Evolutionary conservation across 2,113 vertebrate species (phyloP), one percentile per base, ranked within the genome.

Genomic region (Hiodon alosoides): DNA sequence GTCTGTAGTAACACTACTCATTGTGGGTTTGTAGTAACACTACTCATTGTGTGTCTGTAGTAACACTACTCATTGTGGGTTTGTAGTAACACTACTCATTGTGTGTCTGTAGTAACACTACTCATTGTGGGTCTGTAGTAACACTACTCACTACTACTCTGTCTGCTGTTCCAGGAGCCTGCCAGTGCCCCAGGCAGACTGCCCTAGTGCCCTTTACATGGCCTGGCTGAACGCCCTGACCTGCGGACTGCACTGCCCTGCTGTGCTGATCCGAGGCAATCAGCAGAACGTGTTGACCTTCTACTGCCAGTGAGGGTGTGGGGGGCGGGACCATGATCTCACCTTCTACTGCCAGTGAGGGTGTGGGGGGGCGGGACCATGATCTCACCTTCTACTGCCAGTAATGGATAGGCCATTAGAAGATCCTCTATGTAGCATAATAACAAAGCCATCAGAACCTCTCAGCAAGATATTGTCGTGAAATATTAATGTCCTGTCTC

Each of bases 201-300:
- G 89, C 11, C 85, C 90, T 47, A 85, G 87, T 9, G 80, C 83
- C 17, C 86, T 91, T n/a, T 90, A 92, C 65, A 88, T 90, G 88
- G 85, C 91, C 69, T 89, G 87, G 90, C 76, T 93, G 80, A 86
- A 92, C 31, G 81, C 78, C 0, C 80, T 92, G 77, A 90, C 86
- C 13, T 84, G 66, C 46, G 86, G 87, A 78, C 86, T 91, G 0
- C 81, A 79, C 76, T 88, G 86, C 16, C 90, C 90, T 0, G 57
- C 76, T 0, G 79, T 83, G 64, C 86, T 93, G 57, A 91, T 90
- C 65, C 78, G 84, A 75, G 87, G 91, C 55, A 91, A 92, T 81
- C 92, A 93, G 80, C 84, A 92, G 73, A 88, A 90, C 4, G 83
- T 86, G 0, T 83, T 90, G 64, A 91, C 85, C 1, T 82, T 90